These are phyloP conservation scores for Sylvia borin DNA, from an alignment of 2,797 vertebrate genomes.

Conservation along the genomic window DNA sequence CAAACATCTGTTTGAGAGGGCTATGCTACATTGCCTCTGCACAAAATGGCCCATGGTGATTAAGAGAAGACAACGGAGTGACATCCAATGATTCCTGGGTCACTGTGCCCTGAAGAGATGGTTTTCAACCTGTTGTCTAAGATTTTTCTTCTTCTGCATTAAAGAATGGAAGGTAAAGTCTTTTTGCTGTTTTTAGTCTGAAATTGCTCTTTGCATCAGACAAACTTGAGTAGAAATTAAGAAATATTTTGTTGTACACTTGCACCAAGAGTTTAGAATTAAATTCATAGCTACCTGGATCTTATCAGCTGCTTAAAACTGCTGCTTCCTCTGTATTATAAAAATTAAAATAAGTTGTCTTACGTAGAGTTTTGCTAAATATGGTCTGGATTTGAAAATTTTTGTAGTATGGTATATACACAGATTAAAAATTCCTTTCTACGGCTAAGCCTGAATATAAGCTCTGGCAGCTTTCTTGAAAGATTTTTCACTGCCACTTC, in stretches of 20 bases:
- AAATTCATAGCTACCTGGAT: neutral
- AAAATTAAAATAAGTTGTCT: neutral
- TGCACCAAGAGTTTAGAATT: neutral
- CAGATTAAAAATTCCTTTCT: neutral
- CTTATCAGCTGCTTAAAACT: neutral
- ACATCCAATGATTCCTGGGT: neutral
- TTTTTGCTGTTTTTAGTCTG: neutral
- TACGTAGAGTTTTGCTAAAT: neutral
- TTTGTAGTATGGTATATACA: neutral
- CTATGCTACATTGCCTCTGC: neutral
- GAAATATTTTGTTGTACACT: neutral
- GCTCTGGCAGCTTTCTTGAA: neutral
- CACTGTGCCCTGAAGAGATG: neutral
- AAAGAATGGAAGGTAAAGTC: neutral
- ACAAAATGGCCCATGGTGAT: neutral
- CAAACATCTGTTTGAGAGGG: neutral
- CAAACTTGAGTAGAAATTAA: neutral
- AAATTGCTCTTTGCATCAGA: neutral
- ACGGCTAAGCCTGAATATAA: neutral
- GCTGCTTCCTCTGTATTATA: rapidly evolving
- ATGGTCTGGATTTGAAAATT: neutral
- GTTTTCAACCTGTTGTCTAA: neutral
- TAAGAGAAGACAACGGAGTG: neutral
- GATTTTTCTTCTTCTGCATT: neutral
- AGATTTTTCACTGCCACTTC: neutral